Conservation (phyloP, 2,888 invertebrate species). For the Sceliomorpha sp. region DNA sequence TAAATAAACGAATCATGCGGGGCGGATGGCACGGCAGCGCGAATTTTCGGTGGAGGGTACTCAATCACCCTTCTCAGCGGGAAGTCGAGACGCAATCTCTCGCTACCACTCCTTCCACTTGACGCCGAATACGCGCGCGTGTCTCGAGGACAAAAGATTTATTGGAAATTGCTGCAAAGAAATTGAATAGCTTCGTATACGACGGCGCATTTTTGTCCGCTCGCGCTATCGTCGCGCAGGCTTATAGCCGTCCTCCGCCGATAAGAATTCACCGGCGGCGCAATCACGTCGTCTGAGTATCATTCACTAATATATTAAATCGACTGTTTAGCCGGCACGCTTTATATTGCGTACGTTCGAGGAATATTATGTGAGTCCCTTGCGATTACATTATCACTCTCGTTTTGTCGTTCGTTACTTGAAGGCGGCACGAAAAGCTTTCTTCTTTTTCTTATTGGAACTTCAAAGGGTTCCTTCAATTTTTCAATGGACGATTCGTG, state of each 20-base stretch:
- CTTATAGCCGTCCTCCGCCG: slow-evolving; percentile 47
- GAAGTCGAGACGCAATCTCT: slow-evolving; percentile 76
- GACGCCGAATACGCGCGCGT: slow-evolving; percentile 62
- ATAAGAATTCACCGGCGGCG: slow-evolving; percentile 56
- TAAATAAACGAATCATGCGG: slow-evolving; percentile 47
- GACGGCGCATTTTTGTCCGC: slow-evolving; percentile 52
- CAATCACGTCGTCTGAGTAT: slow-evolving; percentile 56
- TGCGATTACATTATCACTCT: slow-evolving; percentile 36
- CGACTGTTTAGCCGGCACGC: slow-evolving; percentile 54
- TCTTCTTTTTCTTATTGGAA: too few relatives aligned
- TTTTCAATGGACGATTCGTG: too few relatives aligned
- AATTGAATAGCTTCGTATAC: slow-evolving; percentile 67
- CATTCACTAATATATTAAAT: slow-evolving; percentile 57
- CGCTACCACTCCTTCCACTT: slow-evolving; percentile 59
- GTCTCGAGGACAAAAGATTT: slow-evolving; percentile 74
- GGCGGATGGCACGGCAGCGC: slow-evolving; percentile 58
- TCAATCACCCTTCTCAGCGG: slow-evolving; percentile 75
- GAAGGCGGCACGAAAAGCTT: too few relatives aligned
- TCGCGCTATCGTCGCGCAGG: slow-evolving; percentile 47
- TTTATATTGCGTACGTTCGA: slow-evolving; percentile 53
- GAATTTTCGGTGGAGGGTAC: slow-evolving; percentile 70
- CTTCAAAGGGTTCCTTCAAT: too few relatives aligned
- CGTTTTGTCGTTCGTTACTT: slow-evolving; percentile 22
- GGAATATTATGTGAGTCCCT: slow-evolving; percentile 50
- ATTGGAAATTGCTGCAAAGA: slow-evolving; percentile 75